Conservation (phyloP, 2,888 invertebrate genomes). For the Lasioglossum lativentre region DNA sequence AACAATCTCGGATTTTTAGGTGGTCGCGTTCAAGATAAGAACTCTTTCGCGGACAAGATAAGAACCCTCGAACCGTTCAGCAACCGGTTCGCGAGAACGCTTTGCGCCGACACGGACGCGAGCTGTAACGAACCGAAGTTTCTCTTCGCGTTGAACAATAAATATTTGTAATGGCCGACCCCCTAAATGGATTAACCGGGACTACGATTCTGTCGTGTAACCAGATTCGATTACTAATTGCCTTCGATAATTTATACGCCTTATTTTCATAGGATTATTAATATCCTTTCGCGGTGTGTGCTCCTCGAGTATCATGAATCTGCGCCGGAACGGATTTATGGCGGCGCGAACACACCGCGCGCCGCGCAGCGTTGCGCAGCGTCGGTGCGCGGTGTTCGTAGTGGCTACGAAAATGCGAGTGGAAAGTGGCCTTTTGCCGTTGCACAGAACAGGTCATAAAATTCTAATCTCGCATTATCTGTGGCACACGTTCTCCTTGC, state of each 20-base stretch:
- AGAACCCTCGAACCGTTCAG: neutral
- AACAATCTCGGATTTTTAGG: neutral
- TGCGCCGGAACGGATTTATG: conserved; percentile 58
- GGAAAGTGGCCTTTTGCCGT: conserved; percentile 69
- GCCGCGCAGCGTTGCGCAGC: too few relatives aligned
- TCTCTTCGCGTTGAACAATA: conserved; percentile 16
- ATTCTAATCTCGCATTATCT: conserved; percentile 73
- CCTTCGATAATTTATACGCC: conserved; percentile 45
- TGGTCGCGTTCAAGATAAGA: too few relatives aligned
- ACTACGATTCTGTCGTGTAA: conserved; percentile 41
- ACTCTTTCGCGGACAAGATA: neutral
- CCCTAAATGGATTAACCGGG: conserved; percentile 28
- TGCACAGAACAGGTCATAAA: conserved; percentile 65
- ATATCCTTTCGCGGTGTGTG: conserved; percentile 33
- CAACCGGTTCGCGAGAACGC: conserved; percentile 17
- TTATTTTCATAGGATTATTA: conserved; percentile 42
- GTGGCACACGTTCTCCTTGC: conserved; percentile 69
- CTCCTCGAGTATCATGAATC: conserved; percentile 19
- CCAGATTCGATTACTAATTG: conserved; percentile 56
- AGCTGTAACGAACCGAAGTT: conserved; percentile 17
- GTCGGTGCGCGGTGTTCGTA: conserved; percentile 41
- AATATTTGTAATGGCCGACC: conserved; percentile 26
- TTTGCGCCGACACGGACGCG: neutral
- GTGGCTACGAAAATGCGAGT: conserved; percentile 66
- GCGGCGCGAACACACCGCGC: conserved; percentile 20